Conservation (phyloP, 2,113 vertebrate species). For the Physeter macrocephalus region DNA sequence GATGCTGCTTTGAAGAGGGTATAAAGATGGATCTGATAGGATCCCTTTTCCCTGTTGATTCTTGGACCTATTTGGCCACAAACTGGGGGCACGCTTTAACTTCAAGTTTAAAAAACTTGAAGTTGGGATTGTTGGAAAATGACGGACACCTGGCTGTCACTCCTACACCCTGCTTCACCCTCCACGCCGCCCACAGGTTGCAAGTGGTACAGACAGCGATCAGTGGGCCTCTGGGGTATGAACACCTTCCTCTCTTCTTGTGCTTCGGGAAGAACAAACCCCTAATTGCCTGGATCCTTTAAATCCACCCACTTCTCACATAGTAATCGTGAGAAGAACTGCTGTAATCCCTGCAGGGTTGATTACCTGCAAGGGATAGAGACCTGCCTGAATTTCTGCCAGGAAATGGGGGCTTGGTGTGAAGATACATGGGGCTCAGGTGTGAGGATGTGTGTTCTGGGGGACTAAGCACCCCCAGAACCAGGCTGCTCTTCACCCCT, state of each 20-base stretch:
- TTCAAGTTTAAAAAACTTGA: neutral
- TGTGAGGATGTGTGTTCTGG: too few relatives aligned
- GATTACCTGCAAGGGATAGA: neutral
- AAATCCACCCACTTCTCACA: neutral
- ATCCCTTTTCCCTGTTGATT: neutral
- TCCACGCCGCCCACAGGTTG: neutral
- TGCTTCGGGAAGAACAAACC: neutral
- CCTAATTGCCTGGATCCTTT: neutral
- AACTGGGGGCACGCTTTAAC: neutral
- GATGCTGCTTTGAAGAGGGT: neutral
- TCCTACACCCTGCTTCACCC: neutral
- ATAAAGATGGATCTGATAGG: neutral
- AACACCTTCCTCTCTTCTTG: neutral
- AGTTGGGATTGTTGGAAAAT: neutral
- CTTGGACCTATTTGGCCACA: neutral
- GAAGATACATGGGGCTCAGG: neutral
- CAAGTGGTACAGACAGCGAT: neutral
- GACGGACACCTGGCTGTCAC: neutral
- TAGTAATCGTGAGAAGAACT: neutral
- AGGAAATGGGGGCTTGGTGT: neutral
- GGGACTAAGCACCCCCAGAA: neutral
- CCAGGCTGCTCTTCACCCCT: neutral
- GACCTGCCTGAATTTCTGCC: neutral
- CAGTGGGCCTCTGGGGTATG: neutral
- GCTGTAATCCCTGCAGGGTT: too few relatives aligned